These are phyloP conservation scores for Penelope pileata DNA, from an alignment of 2,113 vertebrate species.

Conservation along the genomic window DNA sequence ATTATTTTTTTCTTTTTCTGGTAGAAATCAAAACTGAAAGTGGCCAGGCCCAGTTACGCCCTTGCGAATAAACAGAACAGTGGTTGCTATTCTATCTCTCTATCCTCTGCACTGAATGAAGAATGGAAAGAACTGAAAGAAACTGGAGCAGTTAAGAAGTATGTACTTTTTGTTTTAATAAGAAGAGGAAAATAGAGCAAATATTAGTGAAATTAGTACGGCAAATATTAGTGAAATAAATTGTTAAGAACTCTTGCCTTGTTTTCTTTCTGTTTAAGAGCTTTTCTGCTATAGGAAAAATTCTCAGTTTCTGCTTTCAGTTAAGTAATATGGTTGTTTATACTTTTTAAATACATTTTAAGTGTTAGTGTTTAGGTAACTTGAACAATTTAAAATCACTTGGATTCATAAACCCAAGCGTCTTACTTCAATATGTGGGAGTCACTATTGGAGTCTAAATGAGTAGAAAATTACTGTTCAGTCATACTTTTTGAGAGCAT, in stretches of 20 bases:
- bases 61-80: conserved; percentile 81
- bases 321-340: background rate
- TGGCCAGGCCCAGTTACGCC: conserved; percentile 78
- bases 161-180: conserved; percentile 43
- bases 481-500: background rate
- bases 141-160: conserved; percentile 83
- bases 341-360: background rate
- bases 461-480: background rate
- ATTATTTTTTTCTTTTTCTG: conserved; percentile 6
- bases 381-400: background rate
- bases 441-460: background rate
- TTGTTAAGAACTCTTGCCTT: background rate
- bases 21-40: conserved; percentile 66
- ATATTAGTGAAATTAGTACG: background rate
- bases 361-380: background rate
- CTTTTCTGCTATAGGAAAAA: background rate
- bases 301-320: background rate
- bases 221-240: background rate
- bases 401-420: background rate
- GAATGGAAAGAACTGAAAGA: conserved; percentile 84
- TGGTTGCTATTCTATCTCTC: conserved; percentile 81
- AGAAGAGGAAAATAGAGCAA: background rate
- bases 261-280: background rate
- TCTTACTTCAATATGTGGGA: background rate
- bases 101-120: conserved; percentile 77